Conservation (phyloP, 1,140 invertebrate genomes). For the Contarinia nasturtii region DNA sequence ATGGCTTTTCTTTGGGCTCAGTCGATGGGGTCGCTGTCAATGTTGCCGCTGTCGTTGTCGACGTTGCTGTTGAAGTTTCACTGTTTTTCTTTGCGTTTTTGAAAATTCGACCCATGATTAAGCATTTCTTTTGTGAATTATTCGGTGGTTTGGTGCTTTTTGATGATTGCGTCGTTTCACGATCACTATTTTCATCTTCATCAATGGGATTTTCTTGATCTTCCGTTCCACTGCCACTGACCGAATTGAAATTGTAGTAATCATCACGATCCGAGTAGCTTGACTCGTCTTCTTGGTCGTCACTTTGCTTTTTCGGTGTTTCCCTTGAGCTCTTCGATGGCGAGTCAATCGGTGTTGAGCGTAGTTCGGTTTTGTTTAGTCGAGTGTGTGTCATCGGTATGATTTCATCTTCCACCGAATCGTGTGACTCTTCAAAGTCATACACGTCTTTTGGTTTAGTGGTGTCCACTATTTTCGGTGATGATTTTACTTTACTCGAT, state of each 20-base stretch:
- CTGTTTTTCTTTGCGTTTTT: conserved; percentile 26
- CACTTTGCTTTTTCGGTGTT: conserved; percentile 16
- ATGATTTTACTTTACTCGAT: conserved; percentile 1
- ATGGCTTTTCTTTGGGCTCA: not conserved
- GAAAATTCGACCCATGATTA: conserved; percentile 32
- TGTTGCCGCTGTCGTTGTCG: not conserved
- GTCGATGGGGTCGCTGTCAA: too few relatives aligned
- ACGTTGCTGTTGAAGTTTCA: conserved; percentile 1
- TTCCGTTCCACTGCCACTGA: conserved; percentile 7
- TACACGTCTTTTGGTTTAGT: conserved; percentile 22
- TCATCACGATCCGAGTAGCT: conserved; percentile 23
- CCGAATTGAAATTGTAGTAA: conserved; percentile 17
- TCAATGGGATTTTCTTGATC: conserved; percentile 2
- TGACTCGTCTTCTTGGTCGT: conserved; percentile 14
- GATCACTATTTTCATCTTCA: conserved; percentile 2
- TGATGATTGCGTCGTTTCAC: not conserved
- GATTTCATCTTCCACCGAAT: conserved; percentile 18
- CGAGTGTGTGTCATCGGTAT: conserved; percentile 10
- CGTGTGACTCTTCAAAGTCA: conserved; percentile 25
- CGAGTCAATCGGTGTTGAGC: not conserved
- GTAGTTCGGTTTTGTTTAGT: not conserved
- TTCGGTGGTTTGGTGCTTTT: conserved; percentile 1
- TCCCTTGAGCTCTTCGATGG: not conserved
- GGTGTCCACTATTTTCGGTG: conserved; percentile 1
- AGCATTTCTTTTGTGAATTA: conserved; percentile 25